Evolutionary conservation across 2,113 vertebrate species (phyloP).

Genomic region (Crotalus helleri): DNA sequence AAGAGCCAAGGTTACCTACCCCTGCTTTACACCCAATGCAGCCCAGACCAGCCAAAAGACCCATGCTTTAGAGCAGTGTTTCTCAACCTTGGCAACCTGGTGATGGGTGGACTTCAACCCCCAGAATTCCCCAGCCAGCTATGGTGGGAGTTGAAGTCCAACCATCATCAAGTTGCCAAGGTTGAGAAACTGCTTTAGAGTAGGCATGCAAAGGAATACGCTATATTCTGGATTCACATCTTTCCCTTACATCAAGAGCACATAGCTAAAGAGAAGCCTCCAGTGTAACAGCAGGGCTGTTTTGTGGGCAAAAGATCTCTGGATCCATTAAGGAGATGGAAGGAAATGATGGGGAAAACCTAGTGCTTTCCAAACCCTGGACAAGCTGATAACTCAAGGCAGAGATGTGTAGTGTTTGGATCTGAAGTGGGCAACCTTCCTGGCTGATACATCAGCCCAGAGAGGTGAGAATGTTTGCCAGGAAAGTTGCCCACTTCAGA

Average conservation of each 20-base stretch:
- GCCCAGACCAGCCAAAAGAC: background rate
- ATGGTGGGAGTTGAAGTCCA: background rate
- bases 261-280: background rate
- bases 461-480: too few relatives aligned
- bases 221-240: background rate
- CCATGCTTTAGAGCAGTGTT: background rate
- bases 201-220: background rate
- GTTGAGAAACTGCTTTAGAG: background rate
- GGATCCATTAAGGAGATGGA: background rate
- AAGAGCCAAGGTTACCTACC: too few relatives aligned
- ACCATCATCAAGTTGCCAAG: background rate
- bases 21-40: background rate
- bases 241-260: background rate
- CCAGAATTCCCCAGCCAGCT: background rate
- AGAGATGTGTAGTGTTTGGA: background rate
- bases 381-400: background rate
- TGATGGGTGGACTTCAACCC: background rate
- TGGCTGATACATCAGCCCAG: background rate
- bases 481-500: too few relatives aligned
- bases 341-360: background rate
- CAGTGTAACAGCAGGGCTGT: background rate
- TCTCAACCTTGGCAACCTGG: background rate
- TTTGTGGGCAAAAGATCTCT: background rate
- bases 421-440: background rate
- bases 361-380: background rate